phyloP scores from a whole-genome alignment of 1,140 invertebrate genomes.

The Hypothenemus hampei region DNA sequence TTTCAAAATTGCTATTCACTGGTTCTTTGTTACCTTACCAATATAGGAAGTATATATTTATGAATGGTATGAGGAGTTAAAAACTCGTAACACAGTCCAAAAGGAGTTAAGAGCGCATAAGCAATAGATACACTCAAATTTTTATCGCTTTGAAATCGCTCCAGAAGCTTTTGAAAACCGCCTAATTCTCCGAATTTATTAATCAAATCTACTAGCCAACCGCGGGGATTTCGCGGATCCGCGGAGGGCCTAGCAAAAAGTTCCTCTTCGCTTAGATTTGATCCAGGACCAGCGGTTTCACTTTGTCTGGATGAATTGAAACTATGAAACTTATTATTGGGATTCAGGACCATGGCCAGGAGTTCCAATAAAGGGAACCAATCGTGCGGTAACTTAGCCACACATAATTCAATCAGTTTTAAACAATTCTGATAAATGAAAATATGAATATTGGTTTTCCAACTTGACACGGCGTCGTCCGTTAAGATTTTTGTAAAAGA shows the following conservation, averaged over 20 bases:
- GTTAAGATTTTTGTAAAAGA: conserved; percentile 97
- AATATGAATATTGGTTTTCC: conserved; percentile 95
- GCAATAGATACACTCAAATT: conserved; percentile 75
- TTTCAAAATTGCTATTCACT: not conserved
- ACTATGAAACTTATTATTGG: conserved; percentile 70
- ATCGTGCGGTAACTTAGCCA: conserved; percentile 84
- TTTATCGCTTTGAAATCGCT: conserved; percentile 74
- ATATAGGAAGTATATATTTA: conserved; percentile 89
- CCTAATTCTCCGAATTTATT: conserved; percentile 87
- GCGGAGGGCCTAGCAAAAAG: conserved; percentile 75
- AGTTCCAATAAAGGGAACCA: conserved; percentile 91
- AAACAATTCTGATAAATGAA: conserved; percentile 93
- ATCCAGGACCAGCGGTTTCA: conserved; percentile 65
- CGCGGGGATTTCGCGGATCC: conserved; percentile 72
- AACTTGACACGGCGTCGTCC: conserved; percentile 96
- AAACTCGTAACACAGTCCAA: conserved; percentile 88
- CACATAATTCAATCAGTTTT: conserved; percentile 87
- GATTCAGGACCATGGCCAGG: conserved; percentile 74
- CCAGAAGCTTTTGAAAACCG: conserved; percentile 83
- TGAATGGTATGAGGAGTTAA: conserved; percentile 85
- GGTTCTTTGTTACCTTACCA: conserved; percentile 67
- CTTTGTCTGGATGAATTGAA: conserved; percentile 81
- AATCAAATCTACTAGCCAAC: conserved; percentile 94
- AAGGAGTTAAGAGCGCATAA: conserved; percentile 80
- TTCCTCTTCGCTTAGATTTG: conserved; percentile 64